Conservation (phyloP, 2,113 vertebrate genomes). For the Triplophysa siluroides region DNA sequence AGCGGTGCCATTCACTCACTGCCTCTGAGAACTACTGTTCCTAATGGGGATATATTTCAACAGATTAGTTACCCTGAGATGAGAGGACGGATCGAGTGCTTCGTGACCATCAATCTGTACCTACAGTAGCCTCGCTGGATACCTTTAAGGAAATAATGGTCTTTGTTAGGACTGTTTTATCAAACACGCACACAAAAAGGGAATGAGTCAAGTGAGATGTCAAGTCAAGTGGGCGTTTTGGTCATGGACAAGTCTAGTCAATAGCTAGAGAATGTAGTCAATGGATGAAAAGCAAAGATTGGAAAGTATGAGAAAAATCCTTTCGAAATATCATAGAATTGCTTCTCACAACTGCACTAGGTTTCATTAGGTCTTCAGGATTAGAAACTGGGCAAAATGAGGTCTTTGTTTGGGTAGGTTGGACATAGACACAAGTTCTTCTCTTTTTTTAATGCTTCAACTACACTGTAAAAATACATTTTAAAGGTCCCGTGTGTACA, state of each 20-base stretch:
- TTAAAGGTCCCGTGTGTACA: no score
- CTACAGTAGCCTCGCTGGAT: slow-evolving; percentile 8
- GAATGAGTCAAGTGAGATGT: no score
- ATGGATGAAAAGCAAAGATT: not conserved
- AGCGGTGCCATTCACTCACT: slow-evolving; percentile 26
- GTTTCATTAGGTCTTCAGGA: not conserved
- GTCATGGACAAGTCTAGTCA: not conserved
- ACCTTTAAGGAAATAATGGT: not conserved
- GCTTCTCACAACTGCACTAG: not conserved
- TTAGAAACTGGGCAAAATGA: not conserved
- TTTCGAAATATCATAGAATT: not conserved
- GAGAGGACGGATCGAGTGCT: slow-evolving; percentile 22
- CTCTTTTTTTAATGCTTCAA: no score
- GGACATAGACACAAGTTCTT: not conserved
- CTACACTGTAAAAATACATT: no score
- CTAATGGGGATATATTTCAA: slow-evolving; percentile 37
- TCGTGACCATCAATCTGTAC: slow-evolving; percentile 5
- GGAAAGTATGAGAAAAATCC: not conserved
- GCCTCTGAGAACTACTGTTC: slow-evolving; percentile 19
- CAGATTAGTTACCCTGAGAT: slow-evolving; percentile 40
- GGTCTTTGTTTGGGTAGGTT: not conserved
- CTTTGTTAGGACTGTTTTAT: not conserved
- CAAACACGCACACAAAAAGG: not conserved
- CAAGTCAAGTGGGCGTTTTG: not conserved
- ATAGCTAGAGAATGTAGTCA: not conserved